These are phyloP conservation scores for Drosophila crucigera DNA, from an alignment of 2,888 invertebrate genomes.

Conservation along the genomic window DNA sequence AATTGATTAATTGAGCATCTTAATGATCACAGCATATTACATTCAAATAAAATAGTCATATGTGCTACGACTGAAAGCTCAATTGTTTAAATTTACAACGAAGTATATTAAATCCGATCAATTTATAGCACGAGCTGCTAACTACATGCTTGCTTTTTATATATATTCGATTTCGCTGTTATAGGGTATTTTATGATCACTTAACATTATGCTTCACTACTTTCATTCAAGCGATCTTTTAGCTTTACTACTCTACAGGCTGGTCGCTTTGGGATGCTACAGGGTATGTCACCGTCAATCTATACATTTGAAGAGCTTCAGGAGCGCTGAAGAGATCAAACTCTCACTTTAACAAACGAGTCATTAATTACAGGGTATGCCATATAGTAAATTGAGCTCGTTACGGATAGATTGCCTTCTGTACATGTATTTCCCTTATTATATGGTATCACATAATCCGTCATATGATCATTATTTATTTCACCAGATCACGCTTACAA, in stretches of 20 bases:
- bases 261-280: neutral
- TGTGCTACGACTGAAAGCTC: neutral
- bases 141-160: neutral
- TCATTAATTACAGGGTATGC: neutral
- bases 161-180: neutral
- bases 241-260: neutral
- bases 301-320: neutral
- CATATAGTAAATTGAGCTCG: neutral
- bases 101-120: neutral
- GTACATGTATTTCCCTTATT: fast-evolving
- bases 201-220: neutral
- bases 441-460: neutral
- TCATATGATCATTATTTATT: neutral
- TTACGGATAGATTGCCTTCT: neutral
- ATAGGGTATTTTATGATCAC: neutral
- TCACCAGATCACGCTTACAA: neutral
- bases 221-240: neutral
- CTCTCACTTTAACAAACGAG: neutral
- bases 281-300: slow-evolving; percentile 3
- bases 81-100: neutral
- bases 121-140: neutral
- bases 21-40: neutral
- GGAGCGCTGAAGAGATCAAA: too few species aligned
- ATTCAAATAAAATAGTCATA: neutral
- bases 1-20: neutral